phyloP scores from a whole-genome alignment of 2,888 invertebrate species.

The Clitarchus hookeri region DNA sequence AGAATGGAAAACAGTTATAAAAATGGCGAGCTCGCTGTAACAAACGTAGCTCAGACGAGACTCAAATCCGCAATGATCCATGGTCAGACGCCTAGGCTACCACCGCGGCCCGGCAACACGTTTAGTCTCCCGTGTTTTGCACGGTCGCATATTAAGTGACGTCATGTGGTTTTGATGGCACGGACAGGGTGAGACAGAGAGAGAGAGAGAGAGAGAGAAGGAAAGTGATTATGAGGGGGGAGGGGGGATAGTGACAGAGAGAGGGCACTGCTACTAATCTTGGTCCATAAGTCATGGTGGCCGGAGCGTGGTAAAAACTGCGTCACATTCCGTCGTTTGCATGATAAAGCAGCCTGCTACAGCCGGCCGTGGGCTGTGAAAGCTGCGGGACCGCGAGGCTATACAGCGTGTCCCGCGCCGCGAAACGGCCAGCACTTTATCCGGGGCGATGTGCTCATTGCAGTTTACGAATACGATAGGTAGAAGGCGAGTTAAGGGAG shows the following conservation, averaged over 20 bases:
- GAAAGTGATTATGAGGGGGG: too few species aligned
- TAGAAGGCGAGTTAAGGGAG: too few species aligned
- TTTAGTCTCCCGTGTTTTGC: not conserved
- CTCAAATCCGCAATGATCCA: too few species aligned
- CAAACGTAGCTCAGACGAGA: too few species aligned
- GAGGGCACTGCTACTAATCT: not conserved
- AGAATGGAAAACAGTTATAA: too few species aligned
- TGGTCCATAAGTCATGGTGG: conserved; percentile 3
- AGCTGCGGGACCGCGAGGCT: not conserved
- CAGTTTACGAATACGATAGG: too few species aligned
- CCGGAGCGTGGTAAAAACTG: not conserved
- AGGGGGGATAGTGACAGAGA: not conserved
- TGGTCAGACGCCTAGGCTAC: not conserved
- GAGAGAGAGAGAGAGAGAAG: not conserved
- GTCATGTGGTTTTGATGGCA: not conserved
- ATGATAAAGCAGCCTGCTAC: not conserved
- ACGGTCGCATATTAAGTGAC: not conserved
- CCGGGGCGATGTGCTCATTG: too few species aligned
- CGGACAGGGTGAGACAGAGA: not conserved
- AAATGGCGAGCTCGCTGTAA: too few species aligned
- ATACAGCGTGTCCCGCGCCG: not conserved
- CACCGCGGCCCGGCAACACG: not conserved
- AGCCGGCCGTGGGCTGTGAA: not conserved
- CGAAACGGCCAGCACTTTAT: not conserved
- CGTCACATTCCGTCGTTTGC: not conserved